Evolutionary conservation across 2,888 invertebrate species (phyloP), one percentile per base, ranked within the genome.

Genomic region (Notodromas monacha): DNA sequence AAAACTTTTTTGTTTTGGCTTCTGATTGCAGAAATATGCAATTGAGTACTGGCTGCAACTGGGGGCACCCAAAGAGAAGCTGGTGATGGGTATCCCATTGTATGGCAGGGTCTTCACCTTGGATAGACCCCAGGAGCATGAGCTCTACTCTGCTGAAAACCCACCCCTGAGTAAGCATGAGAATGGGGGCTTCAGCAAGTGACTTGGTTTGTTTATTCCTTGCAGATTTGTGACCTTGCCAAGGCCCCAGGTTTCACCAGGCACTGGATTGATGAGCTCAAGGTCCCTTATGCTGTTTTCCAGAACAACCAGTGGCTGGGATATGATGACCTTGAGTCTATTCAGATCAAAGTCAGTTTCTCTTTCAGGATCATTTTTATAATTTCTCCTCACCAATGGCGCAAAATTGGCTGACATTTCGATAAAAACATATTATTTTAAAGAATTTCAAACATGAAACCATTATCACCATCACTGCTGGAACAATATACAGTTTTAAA

Each of bases 71-170:
- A 47, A 57, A 2, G 48, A 58, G 2, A 73, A 73, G 43, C 38
- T 74, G 0, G 49, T 63, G 1, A 36, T 73, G 1, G 73, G 74
- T 0, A 46, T 70, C 15, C 65, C 65, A 0, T 53, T 63, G 4
- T 73, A 69, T 37, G 73, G 69, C 0, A 56, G 63, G 31, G 55
- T 62, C 0, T 74, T 64, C 38, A 61, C 56, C 0, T 45, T 73
- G 10, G 42, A 47, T 0, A 43, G 57, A 36, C 42, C 36, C 1
- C 39, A 48, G 1, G 50, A 55, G 14, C 38, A 43, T 10, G 47
- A 45, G 2, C 46, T 65, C 0, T 59, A 63, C 16, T 59, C 65
- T 1, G 50, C 60, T 0, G 50, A 57, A 2, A 70, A 69, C 2
- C 60, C 56, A 1, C 66, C 58, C 40, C 67, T 69, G 0, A 45